Evolutionary conservation across 2,113 vertebrate genomes (phyloP).

Genomic region (Solea solea): DNA sequence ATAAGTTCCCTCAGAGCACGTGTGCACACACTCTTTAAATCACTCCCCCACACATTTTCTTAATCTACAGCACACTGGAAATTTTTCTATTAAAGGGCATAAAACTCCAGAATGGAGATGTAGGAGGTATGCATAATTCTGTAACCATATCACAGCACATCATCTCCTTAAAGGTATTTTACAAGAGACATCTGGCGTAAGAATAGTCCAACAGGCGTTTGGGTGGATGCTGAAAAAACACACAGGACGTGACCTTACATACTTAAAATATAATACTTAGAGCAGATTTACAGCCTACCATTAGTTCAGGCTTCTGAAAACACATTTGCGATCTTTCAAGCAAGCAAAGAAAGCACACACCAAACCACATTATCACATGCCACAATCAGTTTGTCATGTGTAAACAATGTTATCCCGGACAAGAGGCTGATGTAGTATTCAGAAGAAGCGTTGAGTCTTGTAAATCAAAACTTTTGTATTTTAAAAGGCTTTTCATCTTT

Average conservation of each 20-base stretch:
- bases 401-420: constrained; percentile 28
- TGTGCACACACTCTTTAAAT: constrained; percentile 30
- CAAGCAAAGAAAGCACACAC: constrained; percentile 40
- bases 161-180: constrained; percentile 33
- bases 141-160: constrained; percentile 9
- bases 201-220: constrained; percentile 32
- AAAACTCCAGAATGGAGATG: constrained; percentile 12
- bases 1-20: constrained; percentile 35
- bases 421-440: constrained; percentile 14
- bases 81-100: constrained; percentile 29
- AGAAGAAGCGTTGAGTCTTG: constrained; percentile 16
- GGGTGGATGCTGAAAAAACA: constrained; percentile 53
- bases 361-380: constrained; percentile 20
- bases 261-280: constrained; percentile 34
- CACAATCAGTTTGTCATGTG: constrained; percentile 43
- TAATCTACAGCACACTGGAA: constrained; percentile 24
- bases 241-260: constrained; percentile 35
- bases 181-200: constrained; percentile 17
- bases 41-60: constrained; percentile 20
- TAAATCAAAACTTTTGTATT: constrained; percentile 21
- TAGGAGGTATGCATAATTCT: constrained; percentile 20
- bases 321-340: constrained; percentile 41
- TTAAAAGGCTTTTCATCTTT: constrained; percentile 36
- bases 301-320: constrained; percentile 39
- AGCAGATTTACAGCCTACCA: constrained; percentile 44